phyloP scores from a whole-genome alignment of 2,888 invertebrate genomes.

The Agrilus cyanescens region DNA sequence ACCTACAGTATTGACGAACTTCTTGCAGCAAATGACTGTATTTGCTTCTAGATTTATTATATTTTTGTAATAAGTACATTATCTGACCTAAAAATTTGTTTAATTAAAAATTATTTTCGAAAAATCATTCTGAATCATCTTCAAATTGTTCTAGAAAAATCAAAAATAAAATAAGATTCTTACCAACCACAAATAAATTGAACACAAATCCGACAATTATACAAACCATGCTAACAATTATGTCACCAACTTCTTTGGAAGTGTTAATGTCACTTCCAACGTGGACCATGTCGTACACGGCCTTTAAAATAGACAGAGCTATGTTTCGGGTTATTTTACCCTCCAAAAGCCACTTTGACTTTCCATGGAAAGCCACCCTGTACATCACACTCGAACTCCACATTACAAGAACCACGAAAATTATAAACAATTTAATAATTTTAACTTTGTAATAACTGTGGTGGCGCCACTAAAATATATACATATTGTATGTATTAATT shows the following conservation, averaged over 20 bases:
- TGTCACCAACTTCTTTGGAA: constrained; percentile 2
- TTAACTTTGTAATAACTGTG: constrained; percentile 13
- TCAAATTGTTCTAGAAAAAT: neutral
- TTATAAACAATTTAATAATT: constrained; percentile 9
- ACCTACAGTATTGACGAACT: constrained; percentile 33
- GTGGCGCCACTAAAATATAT: constrained; percentile 8
- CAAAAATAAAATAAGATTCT: neutral
- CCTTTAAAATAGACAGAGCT: constrained; percentile 4
- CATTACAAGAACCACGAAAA: constrained; percentile 10
- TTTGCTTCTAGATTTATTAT: constrained; percentile 20
- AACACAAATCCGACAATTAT: constrained; percentile 12
- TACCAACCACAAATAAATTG: constrained; percentile 12
- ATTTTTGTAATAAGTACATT: constrained; percentile 21
- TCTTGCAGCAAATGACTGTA: constrained; percentile 28
- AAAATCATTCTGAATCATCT: neutral
- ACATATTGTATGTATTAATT: neutral
- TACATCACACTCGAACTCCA: constrained; percentile 13
- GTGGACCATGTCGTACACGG: constrained; percentile 7
- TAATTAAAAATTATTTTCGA: too few relatives aligned
- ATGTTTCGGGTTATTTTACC: neutral
- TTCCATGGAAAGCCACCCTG: constrained; percentile 4
- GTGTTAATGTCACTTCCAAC: constrained; percentile 6
- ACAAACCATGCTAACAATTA: constrained; percentile 13
- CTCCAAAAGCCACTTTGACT: neutral
- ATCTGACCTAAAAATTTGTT: constrained; percentile 15